Conservation (phyloP, 1,140 invertebrate species). For the Ips typographus region DNA sequence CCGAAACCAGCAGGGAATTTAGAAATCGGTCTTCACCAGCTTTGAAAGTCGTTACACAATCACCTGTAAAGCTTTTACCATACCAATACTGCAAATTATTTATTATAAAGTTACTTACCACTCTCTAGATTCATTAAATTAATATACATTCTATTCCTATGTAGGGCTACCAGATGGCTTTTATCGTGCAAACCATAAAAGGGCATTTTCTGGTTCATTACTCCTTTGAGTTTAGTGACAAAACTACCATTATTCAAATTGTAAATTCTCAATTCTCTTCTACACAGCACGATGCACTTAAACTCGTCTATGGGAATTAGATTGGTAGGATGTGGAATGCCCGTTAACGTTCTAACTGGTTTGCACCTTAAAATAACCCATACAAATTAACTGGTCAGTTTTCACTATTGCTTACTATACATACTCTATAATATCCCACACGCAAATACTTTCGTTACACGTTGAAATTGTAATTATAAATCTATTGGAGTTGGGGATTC, state of each 20-base stretch:
- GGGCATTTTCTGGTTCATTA: slow-evolving; percentile 92
- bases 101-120: slow-evolving; percentile 49
- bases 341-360: slow-evolving; percentile 66
- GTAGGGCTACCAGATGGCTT: slow-evolving; percentile 76
- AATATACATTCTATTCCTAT: slow-evolving; percentile 86
- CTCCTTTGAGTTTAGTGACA: slow-evolving; percentile 74
- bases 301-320: slow-evolving; percentile 70
- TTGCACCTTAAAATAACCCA: slow-evolving; percentile 54
- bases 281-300: slow-evolving; percentile 76
- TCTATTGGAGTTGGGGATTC: slow-evolving; percentile 60
- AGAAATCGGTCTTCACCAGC: slow-evolving; percentile 86
- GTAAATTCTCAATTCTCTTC: slow-evolving; percentile 76
- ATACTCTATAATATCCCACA: slow-evolving; percentile 73
- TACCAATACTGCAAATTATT: background rate
- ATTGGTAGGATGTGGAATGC: slow-evolving; percentile 69
- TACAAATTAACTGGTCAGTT: background rate
- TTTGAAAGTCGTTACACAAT: slow-evolving; percentile 85
- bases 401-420: slow-evolving; percentile 34
- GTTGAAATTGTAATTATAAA: slow-evolving; percentile 74
- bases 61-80: slow-evolving; percentile 53
- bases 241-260: slow-evolving; percentile 74
- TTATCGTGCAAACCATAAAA: slow-evolving; percentile 81
- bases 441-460: slow-evolving; percentile 71
- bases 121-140: slow-evolving; percentile 83
- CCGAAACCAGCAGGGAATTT: slow-evolving; percentile 82